phyloP scores from a whole-genome alignment of 2,113 vertebrate genomes.

The Pimephales promelas region DNA sequence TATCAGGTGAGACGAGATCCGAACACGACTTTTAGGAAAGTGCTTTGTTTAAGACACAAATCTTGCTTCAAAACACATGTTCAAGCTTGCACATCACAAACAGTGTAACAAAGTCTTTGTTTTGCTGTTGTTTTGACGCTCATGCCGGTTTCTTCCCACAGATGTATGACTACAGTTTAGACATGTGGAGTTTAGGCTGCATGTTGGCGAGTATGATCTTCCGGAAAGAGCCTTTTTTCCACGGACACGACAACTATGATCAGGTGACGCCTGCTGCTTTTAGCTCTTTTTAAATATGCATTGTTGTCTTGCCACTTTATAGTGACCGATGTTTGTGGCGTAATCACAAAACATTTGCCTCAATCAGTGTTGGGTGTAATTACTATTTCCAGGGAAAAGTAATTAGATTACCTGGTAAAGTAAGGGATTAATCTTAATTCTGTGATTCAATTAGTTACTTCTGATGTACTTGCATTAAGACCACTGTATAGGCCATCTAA shows the following conservation, averaged over 20 bases:
- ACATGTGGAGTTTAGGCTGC: conserved; percentile 74
- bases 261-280: conserved; percentile 56
- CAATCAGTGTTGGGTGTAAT: no score
- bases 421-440: no score
- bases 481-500: no score
- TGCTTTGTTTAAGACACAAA: not conserved
- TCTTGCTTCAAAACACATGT: not conserved
- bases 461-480: no score
- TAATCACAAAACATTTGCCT: not conserved
- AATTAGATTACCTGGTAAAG: no score
- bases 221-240: conserved; percentile 73
- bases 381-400: no score
- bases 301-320: not conserved
- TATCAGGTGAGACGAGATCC: conserved; percentile 63
- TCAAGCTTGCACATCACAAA: not conserved
- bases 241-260: conserved; percentile 73
- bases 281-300: not conserved
- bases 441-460: no score
- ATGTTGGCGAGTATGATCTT: conserved; percentile 75
- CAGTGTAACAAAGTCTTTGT: not conserved
- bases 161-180: conserved; percentile 76
- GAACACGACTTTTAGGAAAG: not conserved
- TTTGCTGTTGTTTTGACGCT: not conserved
- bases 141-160: conserved; percentile 38
- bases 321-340: not conserved